Conservation (phyloP, 2,113 vertebrate genomes). For the Sinocyclocheilus rhinocerous region DNA sequence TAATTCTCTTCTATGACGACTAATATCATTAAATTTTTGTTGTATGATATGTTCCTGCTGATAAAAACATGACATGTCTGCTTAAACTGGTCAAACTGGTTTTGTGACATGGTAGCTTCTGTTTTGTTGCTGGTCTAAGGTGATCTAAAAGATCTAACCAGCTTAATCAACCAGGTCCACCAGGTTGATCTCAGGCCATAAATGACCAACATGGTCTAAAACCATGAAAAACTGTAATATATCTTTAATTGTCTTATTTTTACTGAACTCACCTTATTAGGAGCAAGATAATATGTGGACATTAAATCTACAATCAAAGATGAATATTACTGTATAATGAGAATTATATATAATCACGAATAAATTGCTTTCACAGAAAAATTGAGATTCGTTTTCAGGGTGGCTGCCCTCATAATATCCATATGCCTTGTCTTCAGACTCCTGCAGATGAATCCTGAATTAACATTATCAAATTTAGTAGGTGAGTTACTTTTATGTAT, state of each 20-base stretch:
- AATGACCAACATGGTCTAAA: background rate
- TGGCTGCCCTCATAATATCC: background rate
- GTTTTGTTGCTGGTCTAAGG: background rate
- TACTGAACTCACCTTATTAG: background rate
- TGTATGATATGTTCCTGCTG: background rate
- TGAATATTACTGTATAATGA: background rate
- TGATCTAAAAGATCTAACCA: background rate
- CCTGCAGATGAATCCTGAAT: background rate
- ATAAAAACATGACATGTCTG: background rate
- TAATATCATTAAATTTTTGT: background rate
- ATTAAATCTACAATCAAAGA: background rate
- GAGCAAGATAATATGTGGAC: background rate
- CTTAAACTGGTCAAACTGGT: background rate
- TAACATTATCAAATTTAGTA: background rate
- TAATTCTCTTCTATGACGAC: background rate
- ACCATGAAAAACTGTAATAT: background rate
- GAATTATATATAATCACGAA: background rate
- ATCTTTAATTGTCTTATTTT: too few species aligned
- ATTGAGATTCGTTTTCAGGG: background rate
- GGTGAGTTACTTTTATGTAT: constrained; percentile 7
- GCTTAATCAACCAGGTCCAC: too few species aligned
- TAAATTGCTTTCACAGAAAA: constrained; percentile 33
- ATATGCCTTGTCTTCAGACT: background rate
- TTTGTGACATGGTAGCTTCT: background rate
- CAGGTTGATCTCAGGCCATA: background rate